Base-by-base conservation (phyloP, 2,113 vertebrate genomes). In the Onychostruthus taczanowskii region DNA sequence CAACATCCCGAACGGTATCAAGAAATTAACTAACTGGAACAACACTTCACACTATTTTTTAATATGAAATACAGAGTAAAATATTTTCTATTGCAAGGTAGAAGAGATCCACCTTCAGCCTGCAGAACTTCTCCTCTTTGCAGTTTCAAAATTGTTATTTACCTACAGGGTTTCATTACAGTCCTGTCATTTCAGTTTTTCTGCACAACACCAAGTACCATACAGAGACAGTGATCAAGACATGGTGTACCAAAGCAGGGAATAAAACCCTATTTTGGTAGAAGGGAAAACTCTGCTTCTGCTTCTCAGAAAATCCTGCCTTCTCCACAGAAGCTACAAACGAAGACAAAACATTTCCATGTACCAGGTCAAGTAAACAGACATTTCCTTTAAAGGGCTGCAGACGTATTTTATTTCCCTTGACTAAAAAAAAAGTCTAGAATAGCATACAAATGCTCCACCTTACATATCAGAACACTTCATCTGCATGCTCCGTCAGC, bases 291-390 rank as follows among this genome's bases (percentile, higher is more conserved):
- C 28, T 24, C 35, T 20, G 5, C 7, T 62, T 78, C 18, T 4
- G 1, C 15, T 82, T 64, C 62, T 53, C 72, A 64, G 39, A 62
- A 87, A 84, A 72, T 7, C 26, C 35, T 63, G 35, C 55, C 47
- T 35, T 79, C 58, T 58, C 62, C 64, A 58, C 74, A 87, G 73
- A 91, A 73, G 55, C 37, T 69, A 33, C 11, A 6, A 70, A 72
- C 1, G 0, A 67, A 92, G 49, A 89, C 83, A 93, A 89, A 75
- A n/a, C 66, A 30, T 55, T 93, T 85, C 77, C 91, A 91, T 24
- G 43, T 18, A 73, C 49, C 55, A 47, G 39, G 27, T 73, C 37
- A 93, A 95, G 53, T 87, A 94, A 95, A 91, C 55, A 92, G 50
- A 58, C 39, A 16, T 72, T 87, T 89, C 91, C 87, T 87, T 87